These are phyloP conservation scores for Trinectes maculatus DNA, from an alignment of 2,113 vertebrate species.

Conservation along the genomic window DNA sequence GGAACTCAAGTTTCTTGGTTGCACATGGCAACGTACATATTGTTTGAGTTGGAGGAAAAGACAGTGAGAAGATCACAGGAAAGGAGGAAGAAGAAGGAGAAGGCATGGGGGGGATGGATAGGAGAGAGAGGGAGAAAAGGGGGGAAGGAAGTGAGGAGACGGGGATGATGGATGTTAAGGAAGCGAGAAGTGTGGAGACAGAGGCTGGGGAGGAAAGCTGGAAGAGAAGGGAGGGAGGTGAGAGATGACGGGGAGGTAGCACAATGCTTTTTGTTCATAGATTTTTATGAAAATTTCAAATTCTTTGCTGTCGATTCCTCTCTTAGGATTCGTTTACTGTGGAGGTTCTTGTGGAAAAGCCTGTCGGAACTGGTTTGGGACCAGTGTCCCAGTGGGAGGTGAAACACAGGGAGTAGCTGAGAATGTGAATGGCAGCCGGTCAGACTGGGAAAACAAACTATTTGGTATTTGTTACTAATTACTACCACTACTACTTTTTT, in stretches of 20 bases:
- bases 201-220: slow-evolving; percentile 4
- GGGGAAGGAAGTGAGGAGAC: slow-evolving; percentile 44
- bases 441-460: too few species aligned
- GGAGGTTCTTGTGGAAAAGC: slow-evolving; percentile 11
- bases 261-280: slow-evolving; percentile 20
- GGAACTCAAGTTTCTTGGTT: slow-evolving; percentile 63
- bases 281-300: slow-evolving; percentile 27
- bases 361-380: background rate
- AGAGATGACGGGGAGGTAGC: background rate
- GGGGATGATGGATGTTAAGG: slow-evolving; percentile 2
- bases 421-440: background rate
- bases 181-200: background rate
- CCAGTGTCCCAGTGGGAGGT: background rate
- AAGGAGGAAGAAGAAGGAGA: slow-evolving; percentile 6
- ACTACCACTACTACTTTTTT: too few species aligned
- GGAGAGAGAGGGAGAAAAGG: slow-evolving; percentile 5
- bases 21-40: slow-evolving; percentile 19
- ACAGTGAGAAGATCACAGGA: background rate
- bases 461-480: too few species aligned
- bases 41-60: slow-evolving; percentile 13
- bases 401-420: background rate
- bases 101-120: background rate
- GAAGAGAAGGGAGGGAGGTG: background rate
- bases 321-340: slow-evolving; percentile 7
- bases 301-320: slow-evolving; percentile 20